Base-by-base conservation (phyloP, 1,140 invertebrate species). In the Bombus impatiens region DNA sequence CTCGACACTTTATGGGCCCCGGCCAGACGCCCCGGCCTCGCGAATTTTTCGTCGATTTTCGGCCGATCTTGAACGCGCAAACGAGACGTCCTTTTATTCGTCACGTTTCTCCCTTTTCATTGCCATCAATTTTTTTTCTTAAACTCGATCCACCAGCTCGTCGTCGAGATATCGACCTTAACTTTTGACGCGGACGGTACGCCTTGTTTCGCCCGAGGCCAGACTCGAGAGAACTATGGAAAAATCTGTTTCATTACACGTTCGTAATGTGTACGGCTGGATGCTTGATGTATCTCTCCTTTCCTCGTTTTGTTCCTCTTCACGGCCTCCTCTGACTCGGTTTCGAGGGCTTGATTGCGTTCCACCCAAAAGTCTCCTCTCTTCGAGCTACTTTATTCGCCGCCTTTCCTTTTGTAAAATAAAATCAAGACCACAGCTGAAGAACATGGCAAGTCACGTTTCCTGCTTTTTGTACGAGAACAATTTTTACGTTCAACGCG, bases 11-110 rank as follows among this genome's bases (percentile, higher is more conserved):
- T 95, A 95, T 95, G 94, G 93, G 92, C 92, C 93, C 90, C 88
- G 89, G 88, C 92, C 92, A 94, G 94, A 94, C 94, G 92, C 81
- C 90, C 89, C 89, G 91, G 91, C 90, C 94, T 95, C 92, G 93
- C 93, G 91, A 94, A 95, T 95, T 95, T 95, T 95, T 95, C 94
- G 93, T 94, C 90, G 93, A 95, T 95, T 95, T 92, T 92, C 91
- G 83, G 86, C 15, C 79, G 82, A 78, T 74, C 62, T 57, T 59
- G n/a, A 35, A 28, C 72, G 71, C 42, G 5, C 70, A 65, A 79
- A 59, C 82, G 44, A 80, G 37, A 59, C 68, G 44, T 65, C 76
- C 44, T 40, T 82, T 82, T 72, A 40, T 82, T 86, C 59, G 59
- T 77, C 62, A 13, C 28, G 40, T 32, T 78, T 74, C 28, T 47